A percentile compares a stretch with the other conserved stretches of the same genome.
phyloP scores from a whole-genome alignment of 2,888 invertebrate species.

The Dugesia japonica region DNA sequence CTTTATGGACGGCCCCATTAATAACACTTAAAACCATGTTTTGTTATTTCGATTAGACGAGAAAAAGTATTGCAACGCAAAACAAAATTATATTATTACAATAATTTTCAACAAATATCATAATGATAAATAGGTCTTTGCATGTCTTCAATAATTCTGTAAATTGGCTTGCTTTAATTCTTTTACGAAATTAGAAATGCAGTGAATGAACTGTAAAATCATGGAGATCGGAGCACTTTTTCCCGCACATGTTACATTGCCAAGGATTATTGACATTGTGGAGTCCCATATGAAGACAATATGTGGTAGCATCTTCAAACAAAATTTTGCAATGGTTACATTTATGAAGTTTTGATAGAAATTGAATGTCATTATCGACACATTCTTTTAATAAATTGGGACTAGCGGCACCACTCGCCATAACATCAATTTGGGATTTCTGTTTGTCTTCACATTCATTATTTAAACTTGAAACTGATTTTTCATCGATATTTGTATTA shows the following conservation, averaged over 20 bases:
- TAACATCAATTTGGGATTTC: constrained; percentile 26
- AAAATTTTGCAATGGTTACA: constrained; percentile 67
- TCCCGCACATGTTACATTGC: constrained; percentile 92
- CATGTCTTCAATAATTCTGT: not conserved
- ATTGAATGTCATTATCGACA: constrained; percentile 21
- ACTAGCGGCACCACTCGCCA: not conserved
- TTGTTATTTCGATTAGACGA: too few relatives aligned
- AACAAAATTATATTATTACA: constrained; percentile 11
- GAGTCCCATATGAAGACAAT: constrained; percentile 89
- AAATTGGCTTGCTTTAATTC: not conserved
- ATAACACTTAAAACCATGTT: too few relatives aligned
- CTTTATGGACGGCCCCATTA: too few relatives aligned
- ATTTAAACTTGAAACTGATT: not conserved
- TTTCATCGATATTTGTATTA: not conserved
- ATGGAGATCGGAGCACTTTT: constrained; percentile 79
- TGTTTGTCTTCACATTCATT: constrained; percentile 24
- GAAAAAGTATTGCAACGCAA: too few relatives aligned
- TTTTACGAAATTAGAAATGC: constrained; percentile 30
- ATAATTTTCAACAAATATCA: not conserved
- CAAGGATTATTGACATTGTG: constrained; percentile 90
- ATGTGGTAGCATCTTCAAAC: constrained; percentile 83
- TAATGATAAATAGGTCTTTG: not conserved
- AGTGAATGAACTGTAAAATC: constrained; percentile 61
- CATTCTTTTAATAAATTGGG: constrained; percentile 3
- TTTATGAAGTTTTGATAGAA: not conserved